Evolutionary conservation across 2,113 vertebrate species (phyloP), one percentile per base, ranked within the genome.

Genomic region (Gavia stellata): DNA sequence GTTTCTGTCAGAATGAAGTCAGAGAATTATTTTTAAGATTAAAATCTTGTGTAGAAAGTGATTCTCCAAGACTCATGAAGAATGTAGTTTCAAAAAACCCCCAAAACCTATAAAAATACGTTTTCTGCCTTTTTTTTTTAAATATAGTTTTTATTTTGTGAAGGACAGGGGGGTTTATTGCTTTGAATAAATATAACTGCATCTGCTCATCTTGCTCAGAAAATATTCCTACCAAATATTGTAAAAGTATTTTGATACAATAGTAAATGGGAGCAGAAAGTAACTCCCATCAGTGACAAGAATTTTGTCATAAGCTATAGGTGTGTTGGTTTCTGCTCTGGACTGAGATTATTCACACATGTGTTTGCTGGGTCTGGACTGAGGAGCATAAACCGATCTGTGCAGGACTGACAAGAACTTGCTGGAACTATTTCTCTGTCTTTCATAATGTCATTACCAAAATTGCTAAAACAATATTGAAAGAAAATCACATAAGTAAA

Each of bases 1-100:
- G 79, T 87, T 97, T 92, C 94, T 94, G 44, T 74, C 78, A 87
- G 53, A 87, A 82, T 73, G n/a, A 93, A 94, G 71, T 89, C 81
- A 93, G 38, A 52, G 6, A 50, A 9, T 62, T 93, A 42, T 88
- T 92, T 90, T 92, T 59, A 68, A 77, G 61, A 66, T 65, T 2
- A 82, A 81, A 82, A 66, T 53, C 14, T 58, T 52, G 6, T 38
- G 34, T 56, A 45, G 38, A 40, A 91, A 72, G 12, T 56, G 40
- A 61, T 72, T 90, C 62, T 58, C 53, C 25, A 92, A 81, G 34
- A 81, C 12, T 40, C 36, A 24, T 34, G 13, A 86, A 78, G 9
- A 53, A 81, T 70, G 25, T 16, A 80, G 21, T 11, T 81, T 14
- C 23, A 19, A 28, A 52, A 83, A 56, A n/a, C 0, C 0, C 7